These are phyloP conservation scores for Vanessa atalanta DNA, from an alignment of 1,140 invertebrate species.

Conservation along the genomic window DNA sequence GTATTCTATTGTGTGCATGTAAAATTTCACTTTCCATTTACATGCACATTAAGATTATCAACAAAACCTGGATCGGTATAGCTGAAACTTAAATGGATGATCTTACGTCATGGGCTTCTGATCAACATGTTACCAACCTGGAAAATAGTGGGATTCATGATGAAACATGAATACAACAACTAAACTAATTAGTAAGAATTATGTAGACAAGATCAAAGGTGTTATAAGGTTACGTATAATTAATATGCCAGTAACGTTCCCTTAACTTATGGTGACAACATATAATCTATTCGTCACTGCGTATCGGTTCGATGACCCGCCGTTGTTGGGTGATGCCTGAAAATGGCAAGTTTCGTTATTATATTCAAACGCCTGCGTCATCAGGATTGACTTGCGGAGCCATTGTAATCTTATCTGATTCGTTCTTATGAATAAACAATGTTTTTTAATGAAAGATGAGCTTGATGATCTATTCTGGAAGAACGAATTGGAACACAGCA, in stretches of 20 bases:
- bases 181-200: neutral
- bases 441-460: conserved; percentile 10
- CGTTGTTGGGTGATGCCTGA: conserved; percentile 38
- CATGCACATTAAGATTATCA: too few relatives aligned
- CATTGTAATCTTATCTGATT: conserved; percentile 43
- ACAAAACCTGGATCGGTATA: too few relatives aligned
- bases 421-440: conserved; percentile 31
- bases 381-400: conserved; percentile 20
- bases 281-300: conserved; percentile 34
- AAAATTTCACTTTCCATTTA: too few relatives aligned
- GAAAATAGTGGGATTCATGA: neutral
- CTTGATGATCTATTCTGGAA: too few relatives aligned
- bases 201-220: neutral
- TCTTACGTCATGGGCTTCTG: too few relatives aligned
- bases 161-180: too few relatives aligned
- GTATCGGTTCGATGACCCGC: conserved; percentile 40
- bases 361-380: conserved; percentile 41
- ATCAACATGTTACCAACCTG: too few relatives aligned
- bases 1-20: too few relatives aligned
- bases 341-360: conserved; percentile 40
- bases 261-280: conserved; percentile 30
- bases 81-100: too few relatives aligned
- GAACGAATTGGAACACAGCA: too few relatives aligned
- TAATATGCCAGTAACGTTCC: conserved; percentile 24
- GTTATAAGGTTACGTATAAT: conserved; percentile 19